Conservation (phyloP, 2,797 vertebrate species). For the Chelidonichthys spinosus region DNA sequence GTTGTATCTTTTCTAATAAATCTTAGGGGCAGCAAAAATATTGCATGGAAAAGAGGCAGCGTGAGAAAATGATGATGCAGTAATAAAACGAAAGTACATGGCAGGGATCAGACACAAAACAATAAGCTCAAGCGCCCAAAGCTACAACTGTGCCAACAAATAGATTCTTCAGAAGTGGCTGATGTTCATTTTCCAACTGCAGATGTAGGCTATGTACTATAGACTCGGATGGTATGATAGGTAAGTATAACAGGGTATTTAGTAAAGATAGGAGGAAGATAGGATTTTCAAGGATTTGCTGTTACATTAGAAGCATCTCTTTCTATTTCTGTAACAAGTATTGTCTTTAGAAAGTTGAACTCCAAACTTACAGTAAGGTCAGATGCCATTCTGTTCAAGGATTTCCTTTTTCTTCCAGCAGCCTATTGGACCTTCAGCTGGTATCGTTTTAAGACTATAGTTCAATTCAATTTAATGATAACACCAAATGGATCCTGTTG, state of each 20-base stretch:
- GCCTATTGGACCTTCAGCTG: neutral
- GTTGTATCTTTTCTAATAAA: too few species aligned
- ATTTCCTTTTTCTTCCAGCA: conserved; percentile 6
- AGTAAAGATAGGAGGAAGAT: neutral
- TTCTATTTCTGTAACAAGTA: neutral
- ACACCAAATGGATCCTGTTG: conserved; percentile 5
- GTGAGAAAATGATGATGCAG: conserved; percentile 10
- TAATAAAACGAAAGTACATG: conserved; percentile 17
- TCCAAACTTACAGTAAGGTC: neutral
- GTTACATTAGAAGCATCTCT: neutral
- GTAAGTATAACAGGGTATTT: neutral
- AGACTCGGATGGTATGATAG: neutral
- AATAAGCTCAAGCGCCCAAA: conserved; percentile 24
- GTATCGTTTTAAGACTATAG: conserved; percentile 8
- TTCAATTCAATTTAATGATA: conserved; percentile 9
- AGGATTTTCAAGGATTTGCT: neutral
- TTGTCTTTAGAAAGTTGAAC: neutral
- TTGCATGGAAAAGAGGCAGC: conserved; percentile 1
- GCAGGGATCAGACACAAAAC: conserved; percentile 17
- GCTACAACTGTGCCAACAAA: conserved; percentile 14
- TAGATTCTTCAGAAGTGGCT: conserved; percentile 10
- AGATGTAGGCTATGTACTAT: neutral
- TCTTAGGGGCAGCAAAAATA: neutral
- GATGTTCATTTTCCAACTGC: conserved; percentile 1
- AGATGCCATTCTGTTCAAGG: conserved; percentile 5